A percentile compares a stretch with the other conserved stretches of the same genome.
phyloP scores from a whole-genome alignment of 2,113 vertebrate genomes.

The Tricholaema leucomelas region DNA sequence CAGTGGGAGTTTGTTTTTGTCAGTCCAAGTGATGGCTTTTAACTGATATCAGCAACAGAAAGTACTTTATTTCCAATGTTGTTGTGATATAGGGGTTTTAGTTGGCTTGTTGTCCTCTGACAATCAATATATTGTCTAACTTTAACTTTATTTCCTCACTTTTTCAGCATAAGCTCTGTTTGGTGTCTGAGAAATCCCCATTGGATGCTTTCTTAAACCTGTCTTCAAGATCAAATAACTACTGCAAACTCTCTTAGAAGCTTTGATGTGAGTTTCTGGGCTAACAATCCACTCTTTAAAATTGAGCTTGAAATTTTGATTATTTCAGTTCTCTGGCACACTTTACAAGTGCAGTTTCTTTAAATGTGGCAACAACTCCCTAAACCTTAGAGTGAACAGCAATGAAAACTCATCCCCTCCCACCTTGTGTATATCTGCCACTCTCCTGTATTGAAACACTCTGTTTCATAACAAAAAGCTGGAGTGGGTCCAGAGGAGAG shows the following conservation, averaged over 20 bases:
- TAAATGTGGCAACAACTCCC: background rate
- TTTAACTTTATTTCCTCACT: background rate
- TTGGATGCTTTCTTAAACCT: background rate
- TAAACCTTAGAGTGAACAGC: background rate
- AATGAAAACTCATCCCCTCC: background rate
- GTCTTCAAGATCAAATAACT: background rate
- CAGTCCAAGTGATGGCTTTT: background rate
- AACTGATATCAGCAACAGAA: background rate
- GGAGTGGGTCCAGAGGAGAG: too few species aligned
- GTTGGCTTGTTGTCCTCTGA: background rate
- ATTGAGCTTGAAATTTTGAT: background rate
- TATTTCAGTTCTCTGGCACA: background rate
- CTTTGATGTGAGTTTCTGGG: background rate
- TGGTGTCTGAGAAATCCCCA: background rate
- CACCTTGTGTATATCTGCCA: background rate
- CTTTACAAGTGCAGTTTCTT: background rate
- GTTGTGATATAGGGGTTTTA: background rate
- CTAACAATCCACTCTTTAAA: background rate
- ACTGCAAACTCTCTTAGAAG: background rate
- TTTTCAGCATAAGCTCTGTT: background rate
- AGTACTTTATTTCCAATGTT: background rate
- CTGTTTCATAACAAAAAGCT: background rate
- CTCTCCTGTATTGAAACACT: background rate
- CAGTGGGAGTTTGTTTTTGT: background rate
- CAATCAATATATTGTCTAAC: background rate